Conservation (phyloP, 2,113 vertebrate genomes). For the Pollachius pollachius region DNA sequence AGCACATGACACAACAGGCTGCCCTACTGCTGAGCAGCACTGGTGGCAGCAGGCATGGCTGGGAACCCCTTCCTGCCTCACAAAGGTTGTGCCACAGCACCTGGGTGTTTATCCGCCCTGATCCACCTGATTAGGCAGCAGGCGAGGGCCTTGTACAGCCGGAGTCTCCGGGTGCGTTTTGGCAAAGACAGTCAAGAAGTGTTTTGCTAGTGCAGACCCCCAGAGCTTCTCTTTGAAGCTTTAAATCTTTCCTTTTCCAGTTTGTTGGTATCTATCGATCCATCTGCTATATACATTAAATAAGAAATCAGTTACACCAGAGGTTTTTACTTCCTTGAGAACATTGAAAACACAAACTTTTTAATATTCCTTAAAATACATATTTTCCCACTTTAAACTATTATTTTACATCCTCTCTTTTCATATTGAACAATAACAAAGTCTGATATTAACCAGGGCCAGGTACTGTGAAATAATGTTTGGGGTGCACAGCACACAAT, state of each 20-base stretch:
- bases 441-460: too few species aligned
- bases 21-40: slow-evolving; percentile 40
- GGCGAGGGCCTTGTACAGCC: slow-evolving; percentile 45
- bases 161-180: slow-evolving; percentile 19
- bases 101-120: slow-evolving; percentile 65
- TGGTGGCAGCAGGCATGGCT: slow-evolving; percentile 34
- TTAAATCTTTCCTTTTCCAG: not conserved
- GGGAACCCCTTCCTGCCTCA: slow-evolving; percentile 52
- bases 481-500: not conserved
- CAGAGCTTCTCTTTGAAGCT: not conserved
- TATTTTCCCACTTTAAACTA: too few species aligned
- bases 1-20: slow-evolving; percentile 26
- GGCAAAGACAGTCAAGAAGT: slow-evolving; percentile 15
- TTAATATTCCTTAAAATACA: too few species aligned
- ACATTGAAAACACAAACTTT: too few species aligned
- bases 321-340: too few species aligned
- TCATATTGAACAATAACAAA: too few species aligned
- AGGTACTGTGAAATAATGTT: not conserved
- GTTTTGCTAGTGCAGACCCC: slow-evolving; percentile 18
- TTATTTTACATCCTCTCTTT: too few species aligned
- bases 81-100: slow-evolving; percentile 41
- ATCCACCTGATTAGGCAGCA: slow-evolving; percentile 62
- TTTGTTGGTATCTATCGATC: not conserved
- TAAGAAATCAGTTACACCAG: too few species aligned
- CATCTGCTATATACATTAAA: too few species aligned